Conservation (phyloP, 2,113 vertebrate genomes). For the Pelobates fuscus region DNA sequence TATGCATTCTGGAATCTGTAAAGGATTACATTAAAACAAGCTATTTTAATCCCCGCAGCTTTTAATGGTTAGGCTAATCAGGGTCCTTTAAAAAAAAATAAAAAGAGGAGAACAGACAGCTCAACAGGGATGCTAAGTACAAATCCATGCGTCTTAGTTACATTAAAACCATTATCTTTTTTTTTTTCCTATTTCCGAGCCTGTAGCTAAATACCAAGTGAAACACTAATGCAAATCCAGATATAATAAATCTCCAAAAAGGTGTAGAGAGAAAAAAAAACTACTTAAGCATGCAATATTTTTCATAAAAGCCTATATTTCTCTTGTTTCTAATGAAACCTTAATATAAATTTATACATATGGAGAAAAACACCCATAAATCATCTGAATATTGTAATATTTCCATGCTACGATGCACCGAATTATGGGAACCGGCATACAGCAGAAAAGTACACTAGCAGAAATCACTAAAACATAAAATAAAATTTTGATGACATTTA, state of each 20-base stretch:
- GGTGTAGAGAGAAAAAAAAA: background rate
- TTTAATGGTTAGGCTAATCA: slow-evolving; percentile 19
- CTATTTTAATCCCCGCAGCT: background rate
- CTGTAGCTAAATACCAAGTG: background rate
- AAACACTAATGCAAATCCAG: background rate
- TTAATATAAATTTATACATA: slow-evolving; percentile 26
- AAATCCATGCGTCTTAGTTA: background rate
- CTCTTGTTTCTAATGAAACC: slow-evolving; percentile 10
- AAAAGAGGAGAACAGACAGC: background rate
- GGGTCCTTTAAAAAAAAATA: background rate
- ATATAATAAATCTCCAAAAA: slow-evolving; percentile 1
- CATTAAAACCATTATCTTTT: background rate
- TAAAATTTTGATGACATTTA: too few relatives aligned
- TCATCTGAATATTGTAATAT: too few relatives aligned
- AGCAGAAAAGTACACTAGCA: too few relatives aligned
- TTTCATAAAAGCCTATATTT: slow-evolving; percentile 35
- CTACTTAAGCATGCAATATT: background rate
- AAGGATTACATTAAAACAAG: slow-evolving; percentile 1
- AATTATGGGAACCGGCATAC: too few relatives aligned
- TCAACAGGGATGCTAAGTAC: fast-evolving
- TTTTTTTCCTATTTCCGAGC: background rate
- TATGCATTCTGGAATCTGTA: slow-evolving; percentile 15
- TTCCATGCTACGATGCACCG: too few relatives aligned
- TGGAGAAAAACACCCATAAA: too few relatives aligned
- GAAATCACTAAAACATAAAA: too few relatives aligned